phyloP scores from a whole-genome alignment of 2,797 vertebrate genomes.

The Hydrophis major region DNA sequence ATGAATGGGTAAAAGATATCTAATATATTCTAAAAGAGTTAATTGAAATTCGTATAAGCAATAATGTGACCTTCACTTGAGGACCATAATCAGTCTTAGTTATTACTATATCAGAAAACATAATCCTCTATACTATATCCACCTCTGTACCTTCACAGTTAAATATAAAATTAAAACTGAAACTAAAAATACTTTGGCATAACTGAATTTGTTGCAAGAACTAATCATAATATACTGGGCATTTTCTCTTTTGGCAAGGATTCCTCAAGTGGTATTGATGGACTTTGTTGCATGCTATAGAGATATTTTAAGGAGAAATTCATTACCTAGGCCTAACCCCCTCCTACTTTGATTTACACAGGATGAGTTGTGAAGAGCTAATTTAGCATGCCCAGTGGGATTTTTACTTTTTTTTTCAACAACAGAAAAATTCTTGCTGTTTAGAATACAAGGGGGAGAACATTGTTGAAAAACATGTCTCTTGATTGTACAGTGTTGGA shows the following conservation, averaged over 20 bases:
- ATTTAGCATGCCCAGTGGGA: neutral
- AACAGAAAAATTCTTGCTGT: neutral
- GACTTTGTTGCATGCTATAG: slow-evolving; percentile 27
- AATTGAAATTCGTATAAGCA: slow-evolving; percentile 63
- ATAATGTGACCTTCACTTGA: slow-evolving; percentile 43
- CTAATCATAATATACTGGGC: slow-evolving; percentile 46
- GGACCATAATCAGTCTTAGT: slow-evolving; percentile 53
- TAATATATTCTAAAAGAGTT: slow-evolving; percentile 58
- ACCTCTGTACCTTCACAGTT: slow-evolving; percentile 43
- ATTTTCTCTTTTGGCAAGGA: slow-evolving; percentile 53
- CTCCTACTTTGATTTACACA: neutral
- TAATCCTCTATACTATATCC: slow-evolving; percentile 27
- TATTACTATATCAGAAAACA: slow-evolving; percentile 34
- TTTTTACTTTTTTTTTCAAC: neutral
- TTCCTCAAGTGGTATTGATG: slow-evolving; percentile 51
- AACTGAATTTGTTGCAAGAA: slow-evolving; percentile 51
- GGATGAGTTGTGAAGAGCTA: neutral
- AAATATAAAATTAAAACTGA: slow-evolving; percentile 60
- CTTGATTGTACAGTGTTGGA: neutral
- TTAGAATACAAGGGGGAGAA: neutral
- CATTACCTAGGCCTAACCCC: neutral
- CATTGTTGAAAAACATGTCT: neutral
- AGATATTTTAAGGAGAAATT: slow-evolving; percentile 26
- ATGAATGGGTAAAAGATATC: slow-evolving; percentile 43
- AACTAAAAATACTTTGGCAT: slow-evolving; percentile 53